Conservation (phyloP, 2,888 invertebrate genomes). For the Mythimna vitellina region DNA sequence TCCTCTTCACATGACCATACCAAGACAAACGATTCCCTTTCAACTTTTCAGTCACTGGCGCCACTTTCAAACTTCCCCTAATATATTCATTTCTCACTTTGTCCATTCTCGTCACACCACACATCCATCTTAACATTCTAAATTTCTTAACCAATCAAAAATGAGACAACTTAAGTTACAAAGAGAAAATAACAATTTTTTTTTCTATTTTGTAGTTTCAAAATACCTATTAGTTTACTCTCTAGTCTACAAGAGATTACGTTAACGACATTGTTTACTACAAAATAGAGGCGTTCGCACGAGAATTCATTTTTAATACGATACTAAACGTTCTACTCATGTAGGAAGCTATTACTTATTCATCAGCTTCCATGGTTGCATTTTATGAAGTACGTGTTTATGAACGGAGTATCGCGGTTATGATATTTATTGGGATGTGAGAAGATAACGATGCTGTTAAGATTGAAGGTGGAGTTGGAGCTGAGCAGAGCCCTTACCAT, state of each 20-base stretch:
- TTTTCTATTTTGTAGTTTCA: background rate
- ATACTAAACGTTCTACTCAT: conserved; percentile 30
- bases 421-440: background rate
- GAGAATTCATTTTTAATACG: conserved; percentile 49
- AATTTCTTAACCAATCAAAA: no score
- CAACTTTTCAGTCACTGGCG: no score
- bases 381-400: conserved; percentile 48
- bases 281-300: conserved; percentile 25
- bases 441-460: conserved; percentile 2
- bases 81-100: no score
- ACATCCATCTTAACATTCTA: no score
- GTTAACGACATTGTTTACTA: conserved; percentile 27
- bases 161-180: no score
- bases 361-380: conserved; percentile 38
- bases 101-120: no score
- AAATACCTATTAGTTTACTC: background rate
- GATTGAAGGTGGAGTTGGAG: background rate
- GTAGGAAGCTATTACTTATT: conserved; percentile 50
- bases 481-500: no score
- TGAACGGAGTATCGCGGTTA: conserved; percentile 4
- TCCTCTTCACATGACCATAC: no score
- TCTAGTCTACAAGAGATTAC: conserved; percentile 18
- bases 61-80: no score
- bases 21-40: no score
- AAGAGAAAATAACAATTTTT: no score